These are phyloP conservation scores for Patiria pectinifera DNA, from an alignment of 53 echinoderm and acorn worm species.

Conservation along the genomic window DNA sequence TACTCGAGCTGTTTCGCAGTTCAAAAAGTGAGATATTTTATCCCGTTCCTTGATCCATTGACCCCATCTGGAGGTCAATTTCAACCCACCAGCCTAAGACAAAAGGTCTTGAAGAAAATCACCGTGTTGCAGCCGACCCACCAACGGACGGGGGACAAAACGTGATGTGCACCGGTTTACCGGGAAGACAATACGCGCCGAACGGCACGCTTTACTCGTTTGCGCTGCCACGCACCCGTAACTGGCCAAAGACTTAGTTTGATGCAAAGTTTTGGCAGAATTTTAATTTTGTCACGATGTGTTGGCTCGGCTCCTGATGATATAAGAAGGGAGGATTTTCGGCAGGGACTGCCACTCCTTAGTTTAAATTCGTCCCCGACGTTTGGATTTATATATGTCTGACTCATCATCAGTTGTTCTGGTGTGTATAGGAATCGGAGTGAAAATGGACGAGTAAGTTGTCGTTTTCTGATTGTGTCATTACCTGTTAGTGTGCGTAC, in stretches of 20 bases:
- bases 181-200: slow-evolving; percentile 38
- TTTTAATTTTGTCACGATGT: slow-evolving; percentile 64
- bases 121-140: background rate
- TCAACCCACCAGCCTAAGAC: slow-evolving; percentile 11
- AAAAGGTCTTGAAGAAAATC: background rate
- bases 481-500: background rate
- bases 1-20: too few relatives aligned
- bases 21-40: too few relatives aligned
- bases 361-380: background rate
- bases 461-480: background rate
- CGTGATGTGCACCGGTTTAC: slow-evolving; percentile 53
- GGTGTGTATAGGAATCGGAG: background rate
- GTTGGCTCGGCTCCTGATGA: background rate
- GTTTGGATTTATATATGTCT: slow-evolving; percentile 13
- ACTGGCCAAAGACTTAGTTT: slow-evolving; percentile 42
- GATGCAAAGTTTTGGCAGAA: slow-evolving; percentile 46
- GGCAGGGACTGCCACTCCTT: slow-evolving; percentile 2
- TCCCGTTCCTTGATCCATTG: too few relatives aligned
- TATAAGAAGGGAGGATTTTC: slow-evolving; percentile 34
- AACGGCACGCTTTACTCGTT: slow-evolving; percentile 61
- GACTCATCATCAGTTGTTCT: background rate
- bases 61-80: slow-evolving; percentile 16
- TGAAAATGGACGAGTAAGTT: background rate
- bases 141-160: slow-evolving; percentile 31
- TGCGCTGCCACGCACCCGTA: slow-evolving; percentile 59